Percentiles rank a stretch among this genome's conserved stretches.
These are phyloP conservation scores for Apocheima hispidaria DNA, from an alignment of 2,888 invertebrate species.

Conservation along the genomic window DNA sequence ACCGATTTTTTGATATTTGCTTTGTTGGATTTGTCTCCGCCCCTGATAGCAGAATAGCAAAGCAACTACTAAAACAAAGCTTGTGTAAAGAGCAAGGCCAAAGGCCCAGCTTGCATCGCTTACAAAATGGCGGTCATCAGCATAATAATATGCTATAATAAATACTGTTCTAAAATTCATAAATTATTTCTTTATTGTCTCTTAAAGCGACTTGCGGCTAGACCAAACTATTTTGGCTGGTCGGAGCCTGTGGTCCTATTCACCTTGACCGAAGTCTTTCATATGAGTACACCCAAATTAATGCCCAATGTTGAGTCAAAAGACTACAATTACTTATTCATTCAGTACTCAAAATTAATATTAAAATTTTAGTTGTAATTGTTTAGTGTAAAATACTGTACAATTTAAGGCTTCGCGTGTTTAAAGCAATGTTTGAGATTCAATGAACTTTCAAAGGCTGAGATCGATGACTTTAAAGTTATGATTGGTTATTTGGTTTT, in stretches of 20 bases:
- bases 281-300: conserved; percentile 11
- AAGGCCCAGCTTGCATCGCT: too few species aligned
- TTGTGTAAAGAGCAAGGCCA: too few species aligned
- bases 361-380: neutral
- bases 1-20: too few species aligned
- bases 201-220: too few species aligned
- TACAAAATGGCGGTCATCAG: too few species aligned
- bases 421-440: neutral
- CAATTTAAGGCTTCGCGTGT: neutral
- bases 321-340: neutral
- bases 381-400: neutral
- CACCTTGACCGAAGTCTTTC: conserved; percentile 12
- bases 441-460: conserved; percentile 4
- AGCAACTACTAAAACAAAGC: too few species aligned
- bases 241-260: conserved; percentile 1
- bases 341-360: conserved; percentile 3
- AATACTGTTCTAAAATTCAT: too few species aligned
- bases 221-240: conserved; percentile 14
- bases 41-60: too few species aligned
- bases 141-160: too few species aligned
- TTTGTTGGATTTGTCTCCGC: too few species aligned
- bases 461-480: conserved; percentile 13
- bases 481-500: conserved; percentile 7
- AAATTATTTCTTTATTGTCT: too few species aligned
- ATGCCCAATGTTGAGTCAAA: conserved; percentile 1